phyloP scores from a whole-genome alignment of 2,888 invertebrate species.

The Stenolophus ochropezus region DNA sequence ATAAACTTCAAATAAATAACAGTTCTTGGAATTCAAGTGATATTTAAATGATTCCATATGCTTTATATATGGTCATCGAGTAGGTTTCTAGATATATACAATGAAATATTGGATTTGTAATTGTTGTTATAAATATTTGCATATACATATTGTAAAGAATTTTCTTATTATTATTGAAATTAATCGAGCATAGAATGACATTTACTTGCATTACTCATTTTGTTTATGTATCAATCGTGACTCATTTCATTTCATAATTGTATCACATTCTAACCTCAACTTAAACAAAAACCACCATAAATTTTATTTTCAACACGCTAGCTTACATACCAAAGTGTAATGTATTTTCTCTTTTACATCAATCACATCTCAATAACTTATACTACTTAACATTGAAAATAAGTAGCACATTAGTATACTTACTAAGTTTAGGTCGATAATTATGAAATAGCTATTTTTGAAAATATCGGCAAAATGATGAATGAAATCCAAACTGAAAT shows the following conservation, averaged over 20 bases:
- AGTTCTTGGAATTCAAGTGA: conserved; percentile 28
- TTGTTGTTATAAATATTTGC: conserved; percentile 33
- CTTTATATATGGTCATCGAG: conserved; percentile 6
- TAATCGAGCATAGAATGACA: conserved; percentile 2
- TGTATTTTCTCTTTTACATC: too few relatives aligned
- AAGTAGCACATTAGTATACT: too few relatives aligned
- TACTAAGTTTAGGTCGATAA: too few relatives aligned
- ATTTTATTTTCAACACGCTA: background rate
- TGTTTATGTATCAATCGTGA: background rate
- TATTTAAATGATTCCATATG: conserved; percentile 23
- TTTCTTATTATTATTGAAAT: conserved; percentile 19
- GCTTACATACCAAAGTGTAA: too few relatives aligned
- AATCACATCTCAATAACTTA: too few relatives aligned
- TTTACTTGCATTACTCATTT: background rate
- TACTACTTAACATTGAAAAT: too few relatives aligned
- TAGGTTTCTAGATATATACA: conserved; percentile 31
- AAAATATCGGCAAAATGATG: background rate
- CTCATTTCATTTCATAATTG: background rate
- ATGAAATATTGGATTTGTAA: conserved; percentile 34
- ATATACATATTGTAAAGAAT: conserved; percentile 6
- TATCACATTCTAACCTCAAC: background rate
- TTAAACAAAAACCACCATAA: background rate
- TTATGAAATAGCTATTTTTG: too few relatives aligned
- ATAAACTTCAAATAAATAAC: conserved; percentile 39
- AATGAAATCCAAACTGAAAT: background rate